A percentile compares a stretch with the other conserved stretches of the same genome.
Conservation (phyloP, 2,797 vertebrate species). For the Perdix hodgsoniae region DNA sequence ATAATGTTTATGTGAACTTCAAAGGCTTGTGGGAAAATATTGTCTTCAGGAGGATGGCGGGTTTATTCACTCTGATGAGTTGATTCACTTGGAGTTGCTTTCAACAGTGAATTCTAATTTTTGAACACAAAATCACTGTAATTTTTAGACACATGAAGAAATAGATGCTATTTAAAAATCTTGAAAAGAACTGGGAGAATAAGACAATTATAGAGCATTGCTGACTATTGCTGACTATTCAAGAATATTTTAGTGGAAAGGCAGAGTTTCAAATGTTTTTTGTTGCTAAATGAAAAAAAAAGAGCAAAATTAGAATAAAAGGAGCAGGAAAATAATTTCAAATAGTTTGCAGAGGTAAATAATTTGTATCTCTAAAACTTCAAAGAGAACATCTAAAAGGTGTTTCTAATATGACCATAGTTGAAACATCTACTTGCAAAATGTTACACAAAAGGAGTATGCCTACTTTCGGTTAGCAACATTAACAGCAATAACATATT, state of each 20-base stretch:
- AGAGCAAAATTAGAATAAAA: not conserved
- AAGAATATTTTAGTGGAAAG: not conserved
- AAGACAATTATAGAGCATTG: not conserved
- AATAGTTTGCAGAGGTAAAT: not conserved
- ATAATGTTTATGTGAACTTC: not conserved
- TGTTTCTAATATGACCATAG: not conserved
- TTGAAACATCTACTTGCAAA: not conserved
- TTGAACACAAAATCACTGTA: not conserved
- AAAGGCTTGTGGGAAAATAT: not conserved
- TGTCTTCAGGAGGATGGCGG: not conserved
- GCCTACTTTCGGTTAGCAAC: not conserved
- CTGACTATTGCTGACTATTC: not conserved
- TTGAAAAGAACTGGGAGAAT: not conserved
- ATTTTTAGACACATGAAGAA: not conserved
- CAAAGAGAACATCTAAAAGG: not conserved
- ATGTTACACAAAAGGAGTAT: not conserved
- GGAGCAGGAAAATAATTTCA: not conserved
- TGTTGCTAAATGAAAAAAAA: not conserved
- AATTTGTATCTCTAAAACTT: not conserved
- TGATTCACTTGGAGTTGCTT: not conserved
- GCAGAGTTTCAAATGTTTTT: not conserved
- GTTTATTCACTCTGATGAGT: not conserved
- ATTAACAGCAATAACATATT: not conserved
- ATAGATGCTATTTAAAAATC: not conserved
- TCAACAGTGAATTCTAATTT: not conserved